phyloP scores from a whole-genome alignment of 2,888 invertebrate species.

The Hirtodrosophila cameraria region DNA sequence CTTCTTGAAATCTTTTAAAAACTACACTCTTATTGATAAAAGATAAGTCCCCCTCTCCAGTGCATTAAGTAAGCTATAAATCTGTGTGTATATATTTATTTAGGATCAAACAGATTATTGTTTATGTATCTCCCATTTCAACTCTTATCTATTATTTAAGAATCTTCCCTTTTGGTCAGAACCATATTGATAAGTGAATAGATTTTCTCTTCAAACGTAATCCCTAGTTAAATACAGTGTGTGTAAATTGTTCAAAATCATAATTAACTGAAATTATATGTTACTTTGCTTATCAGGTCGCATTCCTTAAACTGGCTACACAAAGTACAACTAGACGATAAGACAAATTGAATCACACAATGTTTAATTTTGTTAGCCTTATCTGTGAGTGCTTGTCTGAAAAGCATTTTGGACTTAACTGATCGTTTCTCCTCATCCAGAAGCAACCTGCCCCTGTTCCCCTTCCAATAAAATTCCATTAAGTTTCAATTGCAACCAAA shows the following conservation, averaged over 20 bases:
- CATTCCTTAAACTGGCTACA: slow-evolving; percentile 14
- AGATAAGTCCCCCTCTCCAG: too few relatives aligned
- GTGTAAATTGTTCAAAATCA: slow-evolving; percentile 19
- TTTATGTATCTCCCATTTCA: neutral
- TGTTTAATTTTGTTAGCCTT: slow-evolving; percentile 11
- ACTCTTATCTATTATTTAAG: slow-evolving; percentile 14
- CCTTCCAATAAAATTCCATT: slow-evolving; percentile 11
- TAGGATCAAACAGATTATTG: neutral
- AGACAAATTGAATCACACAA: slow-evolving; percentile 22
- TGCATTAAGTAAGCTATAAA: too few relatives aligned
- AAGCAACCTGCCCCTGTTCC: slow-evolving; percentile 11
- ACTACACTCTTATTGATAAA: too few relatives aligned
- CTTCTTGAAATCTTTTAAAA: too few relatives aligned
- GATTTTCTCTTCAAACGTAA: slow-evolving; percentile 4
- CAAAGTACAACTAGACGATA: slow-evolving; percentile 16
- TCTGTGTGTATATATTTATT: neutral
- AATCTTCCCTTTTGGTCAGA: neutral
- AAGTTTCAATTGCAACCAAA: slow-evolving; percentile 11
- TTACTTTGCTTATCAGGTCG: slow-evolving; percentile 18
- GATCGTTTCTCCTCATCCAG: neutral
- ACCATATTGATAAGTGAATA: neutral
- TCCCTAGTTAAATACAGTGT: slow-evolving; percentile 10
- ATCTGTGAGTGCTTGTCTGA: slow-evolving; percentile 6
- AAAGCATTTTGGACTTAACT: slow-evolving; percentile 9
- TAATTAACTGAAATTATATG: slow-evolving; percentile 9